Evolutionary conservation across 2,113 vertebrate species (phyloP).

Genomic region (Bucco capensis): DNA sequence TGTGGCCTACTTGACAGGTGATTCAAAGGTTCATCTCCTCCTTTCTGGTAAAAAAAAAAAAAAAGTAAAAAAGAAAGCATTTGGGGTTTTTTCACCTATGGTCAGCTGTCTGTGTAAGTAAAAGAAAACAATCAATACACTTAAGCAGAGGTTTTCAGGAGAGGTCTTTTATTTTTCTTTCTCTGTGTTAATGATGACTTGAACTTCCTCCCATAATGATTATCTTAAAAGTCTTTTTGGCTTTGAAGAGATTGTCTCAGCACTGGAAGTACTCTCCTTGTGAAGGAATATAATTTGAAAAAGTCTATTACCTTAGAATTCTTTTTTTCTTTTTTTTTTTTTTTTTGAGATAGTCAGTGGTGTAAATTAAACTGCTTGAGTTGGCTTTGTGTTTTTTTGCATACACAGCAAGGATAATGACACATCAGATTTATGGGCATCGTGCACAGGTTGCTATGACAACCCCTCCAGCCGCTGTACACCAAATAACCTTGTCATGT

Average conservation of each 20-base stretch:
- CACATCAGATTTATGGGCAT: conserved; percentile 83
- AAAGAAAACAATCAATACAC: conserved; percentile 48
- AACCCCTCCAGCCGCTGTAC: conserved; percentile 77
- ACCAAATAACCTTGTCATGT: conserved; percentile 83
- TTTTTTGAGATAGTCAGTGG: conserved; percentile 19
- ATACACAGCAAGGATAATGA: conserved; percentile 84
- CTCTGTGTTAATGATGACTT: conserved; percentile 65
- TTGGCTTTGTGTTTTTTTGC: conserved; percentile 78
- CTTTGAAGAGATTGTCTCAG: conserved; percentile 63
- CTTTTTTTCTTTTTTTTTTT: background rate
- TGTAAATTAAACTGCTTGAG: conserved; percentile 77
- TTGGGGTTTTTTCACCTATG: background rate
- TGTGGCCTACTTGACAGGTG: conserved; percentile 44
- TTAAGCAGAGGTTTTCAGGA: conserved; percentile 39
- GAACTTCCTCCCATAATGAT: conserved; percentile 57
- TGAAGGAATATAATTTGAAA: conserved; percentile 53
- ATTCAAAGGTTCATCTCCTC: conserved; percentile 41
- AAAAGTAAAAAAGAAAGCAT: background rate
- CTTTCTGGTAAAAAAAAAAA: conserved; percentile 42
- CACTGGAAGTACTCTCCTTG: conserved; percentile 49
- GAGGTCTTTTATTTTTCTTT: conserved; percentile 9
- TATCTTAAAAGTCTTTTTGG: conserved; percentile 66
- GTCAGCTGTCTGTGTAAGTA: conserved; percentile 42
- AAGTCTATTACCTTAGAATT: conserved; percentile 66
- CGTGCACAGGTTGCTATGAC: conserved; percentile 77